A percentile compares a stretch with the other conserved stretches of the same genome.
Evolutionary conservation across 92 coral and sea anemone genomes (phyloP).

Genomic region (Muricea muricata): DNA sequence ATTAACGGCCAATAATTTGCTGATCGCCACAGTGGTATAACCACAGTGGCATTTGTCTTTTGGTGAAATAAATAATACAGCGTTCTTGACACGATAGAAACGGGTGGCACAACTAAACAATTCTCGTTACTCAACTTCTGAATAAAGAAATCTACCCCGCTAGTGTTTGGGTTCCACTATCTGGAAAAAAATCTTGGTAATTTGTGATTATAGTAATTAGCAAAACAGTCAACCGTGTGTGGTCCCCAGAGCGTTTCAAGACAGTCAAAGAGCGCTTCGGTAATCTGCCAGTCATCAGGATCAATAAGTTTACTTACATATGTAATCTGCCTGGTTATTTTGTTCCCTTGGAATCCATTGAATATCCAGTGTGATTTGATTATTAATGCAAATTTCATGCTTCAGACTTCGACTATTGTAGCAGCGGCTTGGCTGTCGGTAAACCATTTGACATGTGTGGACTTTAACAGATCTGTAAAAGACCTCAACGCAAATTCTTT

Average conservation of each 20-base stretch:
- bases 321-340: too few species aligned
- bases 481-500: neutral
- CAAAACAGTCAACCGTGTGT: slow-evolving; percentile 28
- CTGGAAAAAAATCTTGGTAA: neutral
- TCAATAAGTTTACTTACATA: too few species aligned
- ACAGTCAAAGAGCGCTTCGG: too few species aligned
- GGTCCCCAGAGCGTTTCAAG: neutral
- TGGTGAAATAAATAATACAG: too few species aligned
- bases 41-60: too few species aligned
- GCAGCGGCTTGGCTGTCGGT: slow-evolving; percentile 14
- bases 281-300: too few species aligned
- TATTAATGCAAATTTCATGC: too few species aligned
- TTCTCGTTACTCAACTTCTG: neutral
- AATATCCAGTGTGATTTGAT: too few species aligned
- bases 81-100: too few species aligned
- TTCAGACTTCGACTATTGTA: neutral
- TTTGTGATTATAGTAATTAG: slow-evolving; percentile 22
- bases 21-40: neutral
- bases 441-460: neutral
- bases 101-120: neutral
- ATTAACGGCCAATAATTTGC: neutral
- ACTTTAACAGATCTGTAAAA: neutral
- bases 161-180: neutral
- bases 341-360: too few species aligned
- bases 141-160: slow-evolving; percentile 14